Conservation (phyloP, 2,888 invertebrate genomes). For the Agriopis aurantiaria region DNA sequence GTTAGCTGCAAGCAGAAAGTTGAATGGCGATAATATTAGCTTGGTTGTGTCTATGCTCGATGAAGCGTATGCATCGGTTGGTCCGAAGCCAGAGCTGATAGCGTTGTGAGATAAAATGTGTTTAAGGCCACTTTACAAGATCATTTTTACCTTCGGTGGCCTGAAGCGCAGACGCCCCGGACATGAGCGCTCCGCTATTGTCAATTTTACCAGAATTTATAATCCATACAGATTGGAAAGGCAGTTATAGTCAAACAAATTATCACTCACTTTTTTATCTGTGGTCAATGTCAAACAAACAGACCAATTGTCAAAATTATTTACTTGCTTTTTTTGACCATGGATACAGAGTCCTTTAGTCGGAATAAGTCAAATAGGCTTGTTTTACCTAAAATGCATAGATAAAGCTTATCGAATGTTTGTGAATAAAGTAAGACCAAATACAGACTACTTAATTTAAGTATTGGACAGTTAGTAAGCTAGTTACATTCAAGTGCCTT, state of each 20-base stretch:
- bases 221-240: too few relatives aligned
- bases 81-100: constrained; percentile 67
- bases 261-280: too few relatives aligned
- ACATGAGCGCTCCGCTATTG: not conserved
- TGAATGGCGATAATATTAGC: constrained; percentile 88
- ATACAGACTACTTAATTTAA: not conserved
- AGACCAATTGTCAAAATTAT: too few relatives aligned
- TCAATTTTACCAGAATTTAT: not conserved
- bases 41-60: constrained; percentile 69
- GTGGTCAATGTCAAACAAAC: too few relatives aligned
- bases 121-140: not conserved
- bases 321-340: too few relatives aligned
- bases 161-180: not conserved
- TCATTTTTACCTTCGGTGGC: not conserved
- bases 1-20: constrained; percentile 88
- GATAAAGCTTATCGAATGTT: not conserved
- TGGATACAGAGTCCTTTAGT: too few relatives aligned
- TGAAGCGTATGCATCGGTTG: constrained; percentile 75
- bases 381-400: too few relatives aligned
- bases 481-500: constrained; percentile 9
- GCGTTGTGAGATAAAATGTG: constrained; percentile 42
- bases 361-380: too few relatives aligned
- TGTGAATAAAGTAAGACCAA: not conserved
- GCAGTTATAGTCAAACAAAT: too few relatives aligned
- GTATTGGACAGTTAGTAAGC: constrained; percentile 2